Evolutionary conservation across 2,888 invertebrate genomes (phyloP).

Genomic region (Heliconius cydno): DNA sequence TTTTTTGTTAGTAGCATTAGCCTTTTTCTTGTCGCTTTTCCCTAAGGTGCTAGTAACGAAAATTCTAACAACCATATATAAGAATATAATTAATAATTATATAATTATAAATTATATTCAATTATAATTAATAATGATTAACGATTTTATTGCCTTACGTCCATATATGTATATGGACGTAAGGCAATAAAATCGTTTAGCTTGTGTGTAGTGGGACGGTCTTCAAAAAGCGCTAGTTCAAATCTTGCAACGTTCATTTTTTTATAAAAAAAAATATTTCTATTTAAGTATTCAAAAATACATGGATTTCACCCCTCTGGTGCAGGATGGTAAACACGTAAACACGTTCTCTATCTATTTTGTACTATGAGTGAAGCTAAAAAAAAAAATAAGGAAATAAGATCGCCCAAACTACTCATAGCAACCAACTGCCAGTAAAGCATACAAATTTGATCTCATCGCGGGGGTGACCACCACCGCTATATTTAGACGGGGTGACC

Average conservation of each 20-base stretch:
- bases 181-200: neutral
- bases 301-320: neutral
- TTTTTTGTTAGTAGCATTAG: too few species aligned
- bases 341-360: neutral
- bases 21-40: too few species aligned
- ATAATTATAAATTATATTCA: too few species aligned
- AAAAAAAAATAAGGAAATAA: neutral
- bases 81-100: too few species aligned
- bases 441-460: constrained; percentile 32
- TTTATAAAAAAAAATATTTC: neutral
- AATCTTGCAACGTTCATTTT: neutral
- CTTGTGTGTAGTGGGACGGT: neutral
- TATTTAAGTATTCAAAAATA: neutral
- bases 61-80: neutral
- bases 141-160: too few species aligned
- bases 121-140: too few species aligned
- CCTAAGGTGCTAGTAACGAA: neutral
- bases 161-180: too few species aligned
- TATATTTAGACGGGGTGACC: constrained; percentile 49
- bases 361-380: neutral
- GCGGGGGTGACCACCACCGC: constrained; percentile 33
- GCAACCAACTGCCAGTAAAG: constrained; percentile 18
- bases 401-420: constrained; percentile 21
- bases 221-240: neutral
- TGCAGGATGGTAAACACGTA: neutral